phyloP scores from a whole-genome alignment of 64 coral and sea anemone genomes.

The Orbicella faveolata region DNA sequence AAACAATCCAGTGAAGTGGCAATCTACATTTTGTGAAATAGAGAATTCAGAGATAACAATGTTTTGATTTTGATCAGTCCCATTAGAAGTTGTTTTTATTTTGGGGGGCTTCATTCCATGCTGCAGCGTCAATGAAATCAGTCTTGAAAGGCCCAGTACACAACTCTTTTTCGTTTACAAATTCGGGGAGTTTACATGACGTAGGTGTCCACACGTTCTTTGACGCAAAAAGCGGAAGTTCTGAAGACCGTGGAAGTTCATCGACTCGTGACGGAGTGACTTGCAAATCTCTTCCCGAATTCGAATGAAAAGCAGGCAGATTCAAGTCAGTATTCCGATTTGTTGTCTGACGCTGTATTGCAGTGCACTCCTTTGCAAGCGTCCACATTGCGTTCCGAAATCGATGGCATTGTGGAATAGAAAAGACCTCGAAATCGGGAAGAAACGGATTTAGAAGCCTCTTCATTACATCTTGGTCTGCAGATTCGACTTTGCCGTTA shows the following conservation, averaged over 20 bases:
- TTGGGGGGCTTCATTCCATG: neutral
- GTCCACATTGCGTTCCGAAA: constrained; percentile 4
- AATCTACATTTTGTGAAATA: neutral
- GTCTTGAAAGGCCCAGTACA: neutral
- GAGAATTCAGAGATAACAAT: neutral
- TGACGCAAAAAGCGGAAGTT: neutral
- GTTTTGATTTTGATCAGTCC: neutral
- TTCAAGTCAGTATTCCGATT: neutral
- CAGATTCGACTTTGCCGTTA: neutral
- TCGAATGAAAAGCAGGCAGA: neutral
- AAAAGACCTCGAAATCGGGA: neutral
- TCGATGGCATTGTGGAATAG: neutral
- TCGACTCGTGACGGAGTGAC: neutral
- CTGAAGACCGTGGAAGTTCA: neutral
- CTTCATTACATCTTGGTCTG: neutral
- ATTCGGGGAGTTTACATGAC: neutral
- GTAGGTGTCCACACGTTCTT: neutral
- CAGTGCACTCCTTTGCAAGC: neutral
- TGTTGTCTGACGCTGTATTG: neutral
- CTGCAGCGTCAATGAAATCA: neutral
- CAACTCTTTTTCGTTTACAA: neutral
- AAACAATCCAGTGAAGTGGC: neutral
- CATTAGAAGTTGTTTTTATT: neutral
- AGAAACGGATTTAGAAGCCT: neutral
- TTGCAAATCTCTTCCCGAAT: neutral